A percentile compares a stretch with the other conserved stretches of the same genome.
These are phyloP conservation scores for Zoanthus solanderi DNA, from an alignment of 92 coral and sea anemone species.

Conservation along the genomic window DNA sequence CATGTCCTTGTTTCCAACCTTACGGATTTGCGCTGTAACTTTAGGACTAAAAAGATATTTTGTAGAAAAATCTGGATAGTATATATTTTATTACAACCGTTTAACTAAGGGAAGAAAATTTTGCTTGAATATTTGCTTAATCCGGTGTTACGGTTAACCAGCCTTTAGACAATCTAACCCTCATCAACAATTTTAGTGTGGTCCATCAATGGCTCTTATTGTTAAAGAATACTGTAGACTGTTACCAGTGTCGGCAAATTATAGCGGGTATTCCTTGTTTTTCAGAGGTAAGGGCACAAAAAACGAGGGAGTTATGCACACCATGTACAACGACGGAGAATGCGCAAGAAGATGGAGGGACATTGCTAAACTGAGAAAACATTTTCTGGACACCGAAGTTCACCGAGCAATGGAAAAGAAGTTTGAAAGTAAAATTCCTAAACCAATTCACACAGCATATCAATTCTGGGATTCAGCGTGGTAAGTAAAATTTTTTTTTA, in stretches of 20 bases:
- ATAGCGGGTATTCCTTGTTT: background rate
- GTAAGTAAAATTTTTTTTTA: slow-evolving; percentile 26
- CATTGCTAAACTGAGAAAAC: slow-evolving; percentile 69
- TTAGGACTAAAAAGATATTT: too few species aligned
- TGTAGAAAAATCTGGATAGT: too few species aligned
- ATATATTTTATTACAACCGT: too few species aligned
- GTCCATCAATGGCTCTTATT: too few species aligned
- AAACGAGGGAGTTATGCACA: slow-evolving; percentile 81
- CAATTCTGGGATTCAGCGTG: slow-evolving; percentile 92
- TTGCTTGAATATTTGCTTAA: too few species aligned
- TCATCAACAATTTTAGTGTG: too few species aligned
- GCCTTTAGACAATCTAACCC: too few species aligned
- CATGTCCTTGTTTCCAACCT: too few species aligned
- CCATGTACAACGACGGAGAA: slow-evolving; percentile 82
- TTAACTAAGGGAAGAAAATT: too few species aligned
- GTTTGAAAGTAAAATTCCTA: slow-evolving; percentile 71
- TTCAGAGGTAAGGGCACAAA: slow-evolving; percentile 77
- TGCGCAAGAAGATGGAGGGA: slow-evolving; percentile 85
- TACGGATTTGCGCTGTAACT: too few species aligned
- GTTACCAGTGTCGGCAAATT: background rate
- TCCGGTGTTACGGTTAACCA: too few species aligned
- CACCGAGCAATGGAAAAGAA: slow-evolving; percentile 80
- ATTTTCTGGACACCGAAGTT: slow-evolving; percentile 74
- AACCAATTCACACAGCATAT: slow-evolving; percentile 78
- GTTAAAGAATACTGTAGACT: too few species aligned